Conservation (phyloP, 2,888 invertebrate genomes). For the Rhorus exstirpatorius region DNA sequence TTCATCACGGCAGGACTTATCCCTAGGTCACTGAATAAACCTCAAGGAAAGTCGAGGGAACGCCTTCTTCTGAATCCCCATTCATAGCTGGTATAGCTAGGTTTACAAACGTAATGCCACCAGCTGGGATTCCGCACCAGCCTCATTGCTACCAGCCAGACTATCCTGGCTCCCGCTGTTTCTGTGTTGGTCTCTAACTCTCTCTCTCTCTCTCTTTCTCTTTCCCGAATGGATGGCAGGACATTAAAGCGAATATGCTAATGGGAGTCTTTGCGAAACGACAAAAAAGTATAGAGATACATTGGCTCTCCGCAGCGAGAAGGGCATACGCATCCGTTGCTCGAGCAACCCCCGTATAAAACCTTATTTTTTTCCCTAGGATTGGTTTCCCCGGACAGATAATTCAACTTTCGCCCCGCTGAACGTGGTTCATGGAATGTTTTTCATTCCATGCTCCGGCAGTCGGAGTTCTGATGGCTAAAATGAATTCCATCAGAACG, state of each 20-base stretch:
- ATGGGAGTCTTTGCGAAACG: slow-evolving; percentile 56
- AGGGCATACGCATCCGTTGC: slow-evolving; percentile 19
- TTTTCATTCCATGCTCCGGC: slow-evolving; percentile 42
- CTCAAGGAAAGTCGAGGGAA: slow-evolving; percentile 73
- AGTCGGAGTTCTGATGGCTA: slow-evolving; percentile 45
- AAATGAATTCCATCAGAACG: slow-evolving; percentile 60
- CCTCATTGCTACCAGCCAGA: slow-evolving; percentile 6
- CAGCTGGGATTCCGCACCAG: slow-evolving; percentile 66
- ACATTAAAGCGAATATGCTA: slow-evolving; percentile 73
- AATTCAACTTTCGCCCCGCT: slow-evolving; percentile 65
- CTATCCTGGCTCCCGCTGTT: slow-evolving; percentile 40
- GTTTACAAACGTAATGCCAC: slow-evolving; percentile 74
- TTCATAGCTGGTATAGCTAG: slow-evolving; percentile 57
- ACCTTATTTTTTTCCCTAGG: slow-evolving; percentile 56
- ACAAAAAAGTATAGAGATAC: slow-evolving; percentile 52
- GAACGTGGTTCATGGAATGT: slow-evolving; percentile 40
- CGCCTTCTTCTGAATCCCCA: slow-evolving; percentile 63
- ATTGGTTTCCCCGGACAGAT: slow-evolving; percentile 63
- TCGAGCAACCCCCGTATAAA: slow-evolving; percentile 17
- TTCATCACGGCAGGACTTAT: slow-evolving; percentile 61
- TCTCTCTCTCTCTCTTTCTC: neutral
- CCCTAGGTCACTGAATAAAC: slow-evolving; percentile 78
- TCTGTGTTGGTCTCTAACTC: slow-evolving; percentile 23
- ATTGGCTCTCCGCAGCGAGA: slow-evolving; percentile 39
- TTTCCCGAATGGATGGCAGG: slow-evolving; percentile 65